Evolutionary conservation across 1,140 invertebrate species (phyloP).

Genomic region (Drosophila sucinea): DNA sequence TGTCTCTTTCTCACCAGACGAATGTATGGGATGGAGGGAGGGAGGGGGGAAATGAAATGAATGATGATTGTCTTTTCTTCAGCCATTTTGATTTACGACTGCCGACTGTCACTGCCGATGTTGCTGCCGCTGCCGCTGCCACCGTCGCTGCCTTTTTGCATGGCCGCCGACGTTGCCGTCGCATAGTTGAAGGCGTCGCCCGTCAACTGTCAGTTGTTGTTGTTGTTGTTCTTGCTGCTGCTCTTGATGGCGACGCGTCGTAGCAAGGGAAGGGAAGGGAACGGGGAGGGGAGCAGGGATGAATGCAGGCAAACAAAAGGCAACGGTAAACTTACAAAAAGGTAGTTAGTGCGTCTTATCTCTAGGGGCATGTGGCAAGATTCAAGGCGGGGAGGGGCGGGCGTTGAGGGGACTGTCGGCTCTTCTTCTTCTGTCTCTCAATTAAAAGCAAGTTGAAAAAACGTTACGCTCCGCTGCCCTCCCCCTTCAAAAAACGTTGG

Average conservation of each 20-base stretch:
- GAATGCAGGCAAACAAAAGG: slow-evolving; percentile 27
- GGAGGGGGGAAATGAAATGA: slow-evolving; percentile 53
- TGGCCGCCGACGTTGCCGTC: slow-evolving; percentile 14
- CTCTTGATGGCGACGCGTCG: slow-evolving; percentile 46
- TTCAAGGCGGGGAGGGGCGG: background rate
- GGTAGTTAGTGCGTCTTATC: slow-evolving; percentile 62
- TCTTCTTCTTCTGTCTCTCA: slow-evolving; percentile 42
- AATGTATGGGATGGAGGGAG: slow-evolving; percentile 14
- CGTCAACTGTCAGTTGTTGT: slow-evolving; percentile 53
- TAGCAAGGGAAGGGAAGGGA: slow-evolving; percentile 46
- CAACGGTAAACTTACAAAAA: slow-evolving; percentile 68
- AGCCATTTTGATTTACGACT: slow-evolving; percentile 78
- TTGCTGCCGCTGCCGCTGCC: background rate
- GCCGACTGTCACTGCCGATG: slow-evolving; percentile 31
- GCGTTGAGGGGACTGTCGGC: background rate
- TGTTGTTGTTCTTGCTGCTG: slow-evolving; percentile 40
- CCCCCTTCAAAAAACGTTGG: slow-evolving; percentile 25
- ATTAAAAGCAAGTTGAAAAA: slow-evolving; percentile 53
- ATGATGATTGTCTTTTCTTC: slow-evolving; percentile 74
- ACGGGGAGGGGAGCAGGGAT: slow-evolving; percentile 20
- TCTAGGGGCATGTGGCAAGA: slow-evolving; percentile 23
- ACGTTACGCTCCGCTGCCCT: slow-evolving; percentile 64
- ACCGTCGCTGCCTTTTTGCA: slow-evolving; percentile 1
- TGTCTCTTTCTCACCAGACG: slow-evolving; percentile 43
- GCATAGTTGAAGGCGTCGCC: slow-evolving; percentile 69